Evolutionary conservation across 2,888 invertebrate species (phyloP).

Genomic region (Drosophila longiperda): DNA sequence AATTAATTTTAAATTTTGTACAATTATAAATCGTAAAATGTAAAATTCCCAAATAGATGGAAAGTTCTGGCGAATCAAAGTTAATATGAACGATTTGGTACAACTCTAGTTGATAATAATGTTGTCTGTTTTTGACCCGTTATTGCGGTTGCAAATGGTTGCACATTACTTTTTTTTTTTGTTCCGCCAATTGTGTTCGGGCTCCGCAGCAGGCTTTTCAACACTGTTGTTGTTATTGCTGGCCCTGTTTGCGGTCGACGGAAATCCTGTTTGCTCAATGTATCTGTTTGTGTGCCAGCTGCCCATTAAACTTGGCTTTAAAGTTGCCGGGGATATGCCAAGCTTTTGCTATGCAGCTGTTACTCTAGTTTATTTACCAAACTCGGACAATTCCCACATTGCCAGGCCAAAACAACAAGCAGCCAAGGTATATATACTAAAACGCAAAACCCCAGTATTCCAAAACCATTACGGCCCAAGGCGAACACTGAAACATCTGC

Average conservation of each 20-base stretch:
- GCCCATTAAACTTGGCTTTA: constrained; percentile 30
- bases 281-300: constrained; percentile 8
- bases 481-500: constrained; percentile 29
- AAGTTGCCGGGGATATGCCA: constrained; percentile 3
- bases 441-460: not conserved
- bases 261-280: constrained; percentile 42
- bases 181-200: constrained; percentile 56
- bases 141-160: constrained; percentile 30
- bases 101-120: not conserved
- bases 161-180: constrained; percentile 30
- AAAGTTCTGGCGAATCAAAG: not conserved
- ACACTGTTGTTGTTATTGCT: constrained; percentile 55
- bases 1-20: no score
- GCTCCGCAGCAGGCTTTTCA: constrained; percentile 28
- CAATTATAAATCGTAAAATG: not conserved
- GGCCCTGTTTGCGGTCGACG: constrained; percentile 49
- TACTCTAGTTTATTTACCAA: constrained; percentile 41
- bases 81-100: not conserved
- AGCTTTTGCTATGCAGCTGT: constrained; percentile 32
- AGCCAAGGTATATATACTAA: not conserved
- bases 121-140: not conserved
- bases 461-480: constrained; percentile 1
- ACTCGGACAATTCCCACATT: constrained; percentile 35
- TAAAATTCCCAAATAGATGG: not conserved
- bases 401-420: constrained; percentile 24